Evolutionary conservation across 2,797 vertebrate genomes (phyloP).

Genomic region (Sternotherus odoratus): DNA sequence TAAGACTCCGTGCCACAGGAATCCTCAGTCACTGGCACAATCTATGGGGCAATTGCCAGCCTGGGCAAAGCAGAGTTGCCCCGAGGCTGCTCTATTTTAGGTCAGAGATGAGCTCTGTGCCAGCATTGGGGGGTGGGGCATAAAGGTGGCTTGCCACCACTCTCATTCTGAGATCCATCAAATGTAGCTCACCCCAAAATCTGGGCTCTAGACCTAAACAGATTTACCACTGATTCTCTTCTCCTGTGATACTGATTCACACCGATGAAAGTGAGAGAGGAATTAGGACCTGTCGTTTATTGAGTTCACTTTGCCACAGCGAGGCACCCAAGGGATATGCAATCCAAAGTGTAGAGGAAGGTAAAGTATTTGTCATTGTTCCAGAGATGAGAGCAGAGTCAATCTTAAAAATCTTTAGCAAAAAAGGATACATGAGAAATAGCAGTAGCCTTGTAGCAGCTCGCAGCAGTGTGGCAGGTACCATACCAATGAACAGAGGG

Average conservation of each 20-base stretch:
- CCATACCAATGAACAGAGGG: background rate
- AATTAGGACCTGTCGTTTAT: background rate
- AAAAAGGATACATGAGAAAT: background rate
- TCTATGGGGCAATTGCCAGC: background rate
- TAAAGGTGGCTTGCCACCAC: background rate
- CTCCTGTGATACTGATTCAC: background rate
- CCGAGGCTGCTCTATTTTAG: background rate
- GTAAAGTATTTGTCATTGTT: fast-evolving
- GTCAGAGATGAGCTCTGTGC: background rate
- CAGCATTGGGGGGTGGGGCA: background rate
- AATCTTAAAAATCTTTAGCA: background rate
- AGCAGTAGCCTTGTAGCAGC: background rate
- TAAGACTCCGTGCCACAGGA: background rate
- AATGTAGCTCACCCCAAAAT: background rate
- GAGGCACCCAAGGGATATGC: background rate
- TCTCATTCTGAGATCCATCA: background rate
- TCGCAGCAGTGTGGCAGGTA: background rate
- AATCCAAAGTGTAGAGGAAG: fast-evolving
- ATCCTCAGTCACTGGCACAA: background rate
- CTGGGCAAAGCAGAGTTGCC: background rate
- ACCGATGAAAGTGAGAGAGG: background rate
- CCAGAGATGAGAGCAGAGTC: background rate
- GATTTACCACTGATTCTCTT: background rate
- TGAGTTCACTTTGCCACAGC: background rate
- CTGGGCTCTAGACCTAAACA: background rate